These are phyloP conservation scores for Diprion similis DNA, from an alignment of 1,140 invertebrate genomes.

Conservation along the genomic window DNA sequence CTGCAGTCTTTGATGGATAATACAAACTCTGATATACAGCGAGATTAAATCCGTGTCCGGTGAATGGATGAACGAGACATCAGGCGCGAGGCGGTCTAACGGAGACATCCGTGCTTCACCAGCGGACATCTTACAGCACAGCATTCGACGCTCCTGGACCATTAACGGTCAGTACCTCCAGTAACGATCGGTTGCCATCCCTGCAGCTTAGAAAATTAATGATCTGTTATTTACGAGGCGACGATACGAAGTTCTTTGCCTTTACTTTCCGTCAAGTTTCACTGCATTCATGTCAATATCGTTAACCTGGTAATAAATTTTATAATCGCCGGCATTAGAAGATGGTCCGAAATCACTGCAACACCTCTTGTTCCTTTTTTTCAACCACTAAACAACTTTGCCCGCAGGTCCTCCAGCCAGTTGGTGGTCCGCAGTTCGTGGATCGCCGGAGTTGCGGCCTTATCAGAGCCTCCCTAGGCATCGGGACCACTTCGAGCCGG, in stretches of 20 bases:
- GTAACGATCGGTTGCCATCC: not conserved
- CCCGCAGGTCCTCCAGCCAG: conserved; percentile 63
- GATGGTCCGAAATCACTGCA: too few species aligned
- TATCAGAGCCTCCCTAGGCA: conserved; percentile 67
- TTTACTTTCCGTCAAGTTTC: too few species aligned
- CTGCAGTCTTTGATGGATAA: too few species aligned
- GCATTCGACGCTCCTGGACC: conserved; percentile 74
- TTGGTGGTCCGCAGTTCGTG: conserved; percentile 63
- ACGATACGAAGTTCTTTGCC: conserved; percentile 4
- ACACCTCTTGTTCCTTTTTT: too few species aligned
- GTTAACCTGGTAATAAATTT: too few species aligned
- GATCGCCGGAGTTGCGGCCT: conserved; percentile 63
- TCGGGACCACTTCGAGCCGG: conserved; percentile 35
- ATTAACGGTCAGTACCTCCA: conserved; percentile 67
- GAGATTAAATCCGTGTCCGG: conserved; percentile 73
- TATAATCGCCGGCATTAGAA: too few species aligned
- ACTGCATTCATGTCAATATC: too few species aligned
- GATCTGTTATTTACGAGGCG: conserved; percentile 7
- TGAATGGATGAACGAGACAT: conserved; percentile 73
- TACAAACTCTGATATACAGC: conserved; percentile 53
- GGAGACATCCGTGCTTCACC: conserved; percentile 55
- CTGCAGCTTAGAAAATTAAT: conserved; percentile 16
- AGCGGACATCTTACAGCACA: conserved; percentile 71
- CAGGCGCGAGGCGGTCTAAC: conserved; percentile 33
- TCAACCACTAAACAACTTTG: conserved; percentile 1